These are phyloP conservation scores for Pithecia hirsuta DNA, from an alignment of 2,797 vertebrate species.

Conservation along the genomic window DNA sequence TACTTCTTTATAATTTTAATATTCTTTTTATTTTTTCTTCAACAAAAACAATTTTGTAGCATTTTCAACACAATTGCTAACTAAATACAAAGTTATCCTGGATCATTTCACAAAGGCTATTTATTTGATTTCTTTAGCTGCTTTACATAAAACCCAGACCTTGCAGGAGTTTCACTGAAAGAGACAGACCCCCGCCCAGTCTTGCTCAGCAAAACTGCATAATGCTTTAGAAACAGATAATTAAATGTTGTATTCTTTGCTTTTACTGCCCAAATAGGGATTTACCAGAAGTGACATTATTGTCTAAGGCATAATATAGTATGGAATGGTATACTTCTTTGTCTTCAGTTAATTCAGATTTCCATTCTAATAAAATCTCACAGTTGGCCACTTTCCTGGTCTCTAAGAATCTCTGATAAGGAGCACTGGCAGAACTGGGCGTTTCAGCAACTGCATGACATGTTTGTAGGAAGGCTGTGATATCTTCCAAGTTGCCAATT, in stretches of 20 bases:
- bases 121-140: background rate
- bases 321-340: background rate
- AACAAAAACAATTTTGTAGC: background rate
- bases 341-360: background rate
- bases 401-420: background rate
- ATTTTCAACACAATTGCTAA: background rate
- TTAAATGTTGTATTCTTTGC: background rate
- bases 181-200: background rate
- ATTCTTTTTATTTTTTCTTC: background rate
- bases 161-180: background rate
- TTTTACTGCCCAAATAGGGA: background rate
- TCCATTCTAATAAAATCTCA: background rate
- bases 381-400: background rate
- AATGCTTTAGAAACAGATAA: background rate
- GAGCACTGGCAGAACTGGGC: background rate
- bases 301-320: background rate
- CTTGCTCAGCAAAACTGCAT: background rate
- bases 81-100: background rate
- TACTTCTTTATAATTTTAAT: background rate
- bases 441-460: background rate
- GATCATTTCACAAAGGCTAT: background rate
- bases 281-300: background rate
- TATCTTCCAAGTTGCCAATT: conserved; percentile 89
- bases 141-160: background rate
- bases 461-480: conserved; percentile 89